These are phyloP conservation scores for Mycogona germanica DNA, from an alignment of 2,888 invertebrate genomes.

Conservation along the genomic window DNA sequence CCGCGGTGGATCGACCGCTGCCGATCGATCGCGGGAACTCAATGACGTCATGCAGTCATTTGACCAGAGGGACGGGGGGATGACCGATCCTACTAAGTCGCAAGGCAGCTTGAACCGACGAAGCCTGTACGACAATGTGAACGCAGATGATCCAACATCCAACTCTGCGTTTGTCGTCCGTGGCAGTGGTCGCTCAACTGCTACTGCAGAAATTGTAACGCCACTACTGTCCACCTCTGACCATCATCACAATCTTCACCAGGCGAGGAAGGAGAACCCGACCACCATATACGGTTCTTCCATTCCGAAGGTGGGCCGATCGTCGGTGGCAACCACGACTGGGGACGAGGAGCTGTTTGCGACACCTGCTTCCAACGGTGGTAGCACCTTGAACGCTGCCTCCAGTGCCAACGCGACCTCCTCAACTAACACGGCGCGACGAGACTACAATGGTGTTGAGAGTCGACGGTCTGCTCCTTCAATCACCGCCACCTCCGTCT, in stretches of 20 bases:
- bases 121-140: conserved; percentile 16
- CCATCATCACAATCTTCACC: too few relatives aligned
- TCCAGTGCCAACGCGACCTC: too few relatives aligned
- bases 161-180: neutral
- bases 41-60: too few relatives aligned
- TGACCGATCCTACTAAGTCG: neutral
- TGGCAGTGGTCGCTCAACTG: neutral
- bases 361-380: neutral
- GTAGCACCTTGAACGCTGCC: neutral
- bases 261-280: neutral
- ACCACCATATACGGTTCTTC: neutral
- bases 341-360: neutral
- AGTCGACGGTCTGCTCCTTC: neutral
- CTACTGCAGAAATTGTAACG: neutral
- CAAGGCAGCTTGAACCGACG: neutral
- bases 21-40: too few relatives aligned
- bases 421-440: too few relatives aligned
- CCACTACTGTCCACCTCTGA: neutral
- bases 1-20: too few relatives aligned
- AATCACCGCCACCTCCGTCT: neutral
- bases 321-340: neutral
- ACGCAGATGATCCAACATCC: neutral
- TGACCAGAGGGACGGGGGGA: too few relatives aligned
- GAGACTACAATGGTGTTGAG: neutral
- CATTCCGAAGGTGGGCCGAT: neutral